Evolutionary conservation across 2,888 invertebrate genomes (phyloP), one percentile per base, ranked within the genome.

Genomic region (Brenthis daphne): DNA sequence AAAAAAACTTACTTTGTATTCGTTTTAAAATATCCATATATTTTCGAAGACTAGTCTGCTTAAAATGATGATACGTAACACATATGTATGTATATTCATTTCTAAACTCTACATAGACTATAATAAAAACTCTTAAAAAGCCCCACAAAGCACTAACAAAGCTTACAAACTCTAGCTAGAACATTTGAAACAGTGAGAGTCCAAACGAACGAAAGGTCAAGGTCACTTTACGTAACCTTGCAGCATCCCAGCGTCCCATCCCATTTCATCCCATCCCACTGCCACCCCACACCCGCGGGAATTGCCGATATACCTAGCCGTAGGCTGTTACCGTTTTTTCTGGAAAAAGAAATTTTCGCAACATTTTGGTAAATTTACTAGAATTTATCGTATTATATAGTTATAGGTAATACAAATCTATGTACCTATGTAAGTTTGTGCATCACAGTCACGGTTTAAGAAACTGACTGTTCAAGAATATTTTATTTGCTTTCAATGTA

Each of bases 181-280:
- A 33, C 63, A 54, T 63, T 51, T 24, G 53, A 53, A 63, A 63
- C 63, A 54, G 60, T 29, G 60, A 58, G 57, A 50, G 63, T 55
- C 67, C 55, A 67, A 67, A 67, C 60, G 61, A 67, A 54, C 58
- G 47, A 76, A 80, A 82, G 79, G 84, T 81, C 82, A 83, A 80
- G 85, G 84, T 75, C 75, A 73, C 55, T 56, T 69, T 65, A 65
- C 50, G 70, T 64, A 73, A 76, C 83, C 83, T 84, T 81, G 82
- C 85, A 84, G 84, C 80, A 81, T 81, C 77, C 71, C 53, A 37
- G 29, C 61, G 6, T 14, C n/a, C n/a, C 51, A 53, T 16, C 48
- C 58, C 58, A 43, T 37, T 47, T 20, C 33, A 2, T 33, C 33
- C 29, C 60, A 6, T 12, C n/a, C 60, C 37, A 20, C 63, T 16